Conservation (phyloP, 2,888 invertebrate genomes). For the Drosophila differens region DNA sequence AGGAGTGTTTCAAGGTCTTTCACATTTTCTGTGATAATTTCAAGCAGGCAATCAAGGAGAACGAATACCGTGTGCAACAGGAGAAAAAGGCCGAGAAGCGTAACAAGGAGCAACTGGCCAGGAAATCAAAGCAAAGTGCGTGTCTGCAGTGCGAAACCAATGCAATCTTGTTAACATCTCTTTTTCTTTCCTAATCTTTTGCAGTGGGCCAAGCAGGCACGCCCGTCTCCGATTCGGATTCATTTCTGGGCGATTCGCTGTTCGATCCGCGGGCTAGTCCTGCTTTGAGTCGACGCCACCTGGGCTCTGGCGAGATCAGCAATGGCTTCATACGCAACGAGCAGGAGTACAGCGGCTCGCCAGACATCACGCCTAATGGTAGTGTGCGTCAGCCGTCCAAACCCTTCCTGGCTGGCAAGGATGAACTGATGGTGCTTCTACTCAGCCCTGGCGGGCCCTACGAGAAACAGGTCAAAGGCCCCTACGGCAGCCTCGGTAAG, state of each 20-base stretch:
- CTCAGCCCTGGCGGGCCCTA: slow-evolving; percentile 92
- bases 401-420: slow-evolving; percentile 87
- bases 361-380: slow-evolving; percentile 95
- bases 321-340: slow-evolving; percentile 78
- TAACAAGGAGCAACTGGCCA: slow-evolving; percentile 89
- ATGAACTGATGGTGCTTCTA: slow-evolving; percentile 95
- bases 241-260: slow-evolving; percentile 91
- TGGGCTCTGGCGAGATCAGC: slow-evolving; percentile 87
- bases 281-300: slow-evolving; percentile 88
- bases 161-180: background rate
- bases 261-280: slow-evolving; percentile 91
- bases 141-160: slow-evolving; percentile 16
- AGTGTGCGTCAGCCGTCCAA: slow-evolving; percentile 93
- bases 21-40: slow-evolving; percentile 95
- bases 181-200: background rate
- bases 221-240: slow-evolving; percentile 91
- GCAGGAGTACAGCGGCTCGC: slow-evolving; percentile 80
- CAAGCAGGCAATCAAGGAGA: slow-evolving; percentile 93
- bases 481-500: slow-evolving; percentile 92
- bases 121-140: slow-evolving; percentile 88
- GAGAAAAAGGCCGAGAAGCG: slow-evolving; percentile 95
- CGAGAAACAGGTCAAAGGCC: slow-evolving; percentile 86
- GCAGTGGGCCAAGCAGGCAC: slow-evolving; percentile 89
- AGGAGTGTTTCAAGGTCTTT: slow-evolving; percentile 96
- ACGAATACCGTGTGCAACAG: slow-evolving; percentile 91